Evolutionary conservation across 2,797 vertebrate genomes (phyloP).

Genomic region (Onychomys leucogaster): DNA sequence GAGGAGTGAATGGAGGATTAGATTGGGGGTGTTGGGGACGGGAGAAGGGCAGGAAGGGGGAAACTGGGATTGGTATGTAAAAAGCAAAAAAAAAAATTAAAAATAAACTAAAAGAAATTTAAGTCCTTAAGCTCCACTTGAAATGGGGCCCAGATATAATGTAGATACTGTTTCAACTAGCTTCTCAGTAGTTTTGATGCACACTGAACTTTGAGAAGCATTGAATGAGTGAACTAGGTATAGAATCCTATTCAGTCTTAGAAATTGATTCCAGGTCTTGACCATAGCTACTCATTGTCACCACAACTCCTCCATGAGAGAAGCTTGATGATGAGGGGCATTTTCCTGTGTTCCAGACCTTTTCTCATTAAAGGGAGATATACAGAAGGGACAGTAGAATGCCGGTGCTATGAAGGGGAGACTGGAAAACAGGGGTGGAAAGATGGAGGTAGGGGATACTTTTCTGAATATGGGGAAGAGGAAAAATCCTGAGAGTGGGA

Average conservation of each 20-base stretch:
- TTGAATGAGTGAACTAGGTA: not conserved
- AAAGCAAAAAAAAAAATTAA: no score
- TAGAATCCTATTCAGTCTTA: not conserved
- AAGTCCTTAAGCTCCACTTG: not conserved
- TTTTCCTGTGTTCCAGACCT: not conserved
- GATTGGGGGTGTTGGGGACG: no score
- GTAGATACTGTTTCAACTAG: not conserved
- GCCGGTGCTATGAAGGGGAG: not conserved
- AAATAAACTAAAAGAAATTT: no score
- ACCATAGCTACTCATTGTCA: not conserved
- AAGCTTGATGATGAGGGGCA: not conserved
- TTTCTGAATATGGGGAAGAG: not conserved
- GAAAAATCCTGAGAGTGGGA: not conserved
- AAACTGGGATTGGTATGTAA: no score
- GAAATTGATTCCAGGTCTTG: not conserved
- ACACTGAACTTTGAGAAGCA: not conserved
- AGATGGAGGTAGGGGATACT: not conserved
- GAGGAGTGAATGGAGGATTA: no score
- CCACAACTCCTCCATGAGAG: not conserved
- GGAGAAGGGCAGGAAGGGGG: no score
- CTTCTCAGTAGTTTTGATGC: not conserved
- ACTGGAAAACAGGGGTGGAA: not conserved
- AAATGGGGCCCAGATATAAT: not conserved
- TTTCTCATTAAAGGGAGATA: constrained; percentile 32
- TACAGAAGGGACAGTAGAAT: not conserved